Evolutionary conservation across 2,888 invertebrate species (phyloP).

Genomic region (Himalopsyche kuldschensis): DNA sequence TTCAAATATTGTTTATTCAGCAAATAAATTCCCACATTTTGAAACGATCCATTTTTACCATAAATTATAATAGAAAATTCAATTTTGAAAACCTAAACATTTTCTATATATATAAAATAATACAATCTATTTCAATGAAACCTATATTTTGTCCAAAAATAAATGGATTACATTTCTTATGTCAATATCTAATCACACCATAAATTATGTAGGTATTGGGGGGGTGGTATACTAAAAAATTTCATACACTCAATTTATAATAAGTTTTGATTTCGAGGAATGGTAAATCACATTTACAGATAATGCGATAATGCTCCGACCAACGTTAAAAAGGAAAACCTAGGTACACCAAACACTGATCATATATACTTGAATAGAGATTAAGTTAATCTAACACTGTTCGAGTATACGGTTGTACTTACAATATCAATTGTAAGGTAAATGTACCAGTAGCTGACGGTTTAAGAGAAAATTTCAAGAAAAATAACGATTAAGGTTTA

Average conservation of each 20-base stretch:
- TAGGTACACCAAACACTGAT: constrained; percentile 29
- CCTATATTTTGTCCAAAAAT: constrained; percentile 26
- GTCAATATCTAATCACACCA: constrained; percentile 24
- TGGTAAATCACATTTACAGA: constrained; percentile 20
- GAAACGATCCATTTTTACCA: constrained; percentile 15
- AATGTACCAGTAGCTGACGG: too few species aligned
- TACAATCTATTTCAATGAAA: constrained; percentile 39
- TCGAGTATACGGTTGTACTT: constrained; percentile 6
- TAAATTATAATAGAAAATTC: constrained; percentile 38
- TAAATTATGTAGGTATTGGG: constrained; percentile 18
- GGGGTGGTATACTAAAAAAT: constrained; percentile 3
- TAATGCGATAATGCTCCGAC: constrained; percentile 3
- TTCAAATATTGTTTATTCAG: constrained; percentile 23
- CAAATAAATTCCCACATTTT: constrained; percentile 22
- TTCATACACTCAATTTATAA: not conserved
- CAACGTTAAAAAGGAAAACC: constrained; percentile 11
- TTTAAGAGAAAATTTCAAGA: too few species aligned
- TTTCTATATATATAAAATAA: constrained; percentile 27
- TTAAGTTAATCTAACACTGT: constrained; percentile 8
- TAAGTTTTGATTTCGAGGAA: constrained; percentile 21
- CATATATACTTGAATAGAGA: constrained; percentile 11
- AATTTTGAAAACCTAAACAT: constrained; percentile 41
- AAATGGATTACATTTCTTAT: constrained; percentile 12
- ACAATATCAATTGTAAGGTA: not conserved
- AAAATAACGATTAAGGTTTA: too few species aligned